Conservation (phyloP, 2,888 invertebrate genomes). For the Epirrhoe alternata region DNA sequence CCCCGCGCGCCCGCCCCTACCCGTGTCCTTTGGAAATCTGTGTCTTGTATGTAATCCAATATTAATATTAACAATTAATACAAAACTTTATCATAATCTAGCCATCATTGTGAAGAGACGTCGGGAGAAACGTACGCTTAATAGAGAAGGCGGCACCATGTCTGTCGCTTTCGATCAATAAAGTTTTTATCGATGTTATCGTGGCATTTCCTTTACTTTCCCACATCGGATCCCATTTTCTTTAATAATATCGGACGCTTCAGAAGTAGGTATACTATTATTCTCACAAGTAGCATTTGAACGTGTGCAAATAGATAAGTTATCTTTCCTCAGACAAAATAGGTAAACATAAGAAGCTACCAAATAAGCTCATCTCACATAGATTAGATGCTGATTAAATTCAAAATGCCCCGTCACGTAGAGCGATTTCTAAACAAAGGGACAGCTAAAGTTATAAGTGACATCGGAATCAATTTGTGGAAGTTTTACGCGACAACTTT, state of each 20-base stretch:
- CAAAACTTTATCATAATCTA: conserved; percentile 71
- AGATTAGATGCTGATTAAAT: conserved; percentile 1
- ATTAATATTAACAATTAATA: conserved; percentile 73
- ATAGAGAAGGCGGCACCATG: conserved; percentile 68
- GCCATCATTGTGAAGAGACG: conserved; percentile 72
- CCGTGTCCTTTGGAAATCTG: conserved; percentile 75
- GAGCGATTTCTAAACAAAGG: conserved; percentile 48
- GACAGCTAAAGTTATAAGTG: conserved; percentile 53
- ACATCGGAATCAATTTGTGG: conserved; percentile 56
- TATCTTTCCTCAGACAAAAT: no score
- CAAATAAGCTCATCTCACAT: no score
- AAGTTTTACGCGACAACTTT: conserved; percentile 65
- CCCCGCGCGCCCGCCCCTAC: conserved; percentile 71
- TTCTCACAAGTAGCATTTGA: not conserved
- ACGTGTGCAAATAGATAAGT: not conserved
- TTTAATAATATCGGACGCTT: not conserved
- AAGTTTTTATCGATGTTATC: conserved; percentile 84
- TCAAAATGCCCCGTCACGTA: conserved; percentile 18
- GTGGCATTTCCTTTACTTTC: conserved; percentile 40
- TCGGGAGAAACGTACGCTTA: conserved; percentile 83
- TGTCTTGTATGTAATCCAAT: conserved; percentile 82
- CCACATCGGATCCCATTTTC: conserved; percentile 22
- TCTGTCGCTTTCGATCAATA: conserved; percentile 80
- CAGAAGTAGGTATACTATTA: not conserved
- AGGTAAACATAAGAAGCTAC: no score